Evolutionary conservation across 1,140 invertebrate genomes (phyloP), one percentile per base, ranked within the genome.

Genomic region (Drosophila kikkawai): DNA sequence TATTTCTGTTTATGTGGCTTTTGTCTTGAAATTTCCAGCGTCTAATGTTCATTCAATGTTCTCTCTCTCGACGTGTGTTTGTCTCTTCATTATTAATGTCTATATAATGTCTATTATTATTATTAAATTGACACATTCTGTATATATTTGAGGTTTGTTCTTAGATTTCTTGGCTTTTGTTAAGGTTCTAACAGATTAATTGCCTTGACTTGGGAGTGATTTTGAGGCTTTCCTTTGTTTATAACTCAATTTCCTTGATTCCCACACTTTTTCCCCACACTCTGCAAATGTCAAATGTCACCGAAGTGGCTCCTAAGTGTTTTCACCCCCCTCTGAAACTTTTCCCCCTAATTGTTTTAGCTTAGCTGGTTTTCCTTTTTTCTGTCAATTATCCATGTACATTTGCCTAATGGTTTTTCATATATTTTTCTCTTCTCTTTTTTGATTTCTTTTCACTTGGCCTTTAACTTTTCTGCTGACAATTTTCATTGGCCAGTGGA

Each of bases 91-190:
- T 76, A 76, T 76, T 74, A 51, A 67, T 67, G 74, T n/a, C n/a
- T n/a, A n/a, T n/a, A n/a, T n/a, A n/a, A n/a, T n/a, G n/a, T n/a
- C n/a, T n/a, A n/a, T n/a, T n/a, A n/a, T n/a, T n/a, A n/a, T n/a
- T n/a, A n/a, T 76, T 76, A 76, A 76, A 76, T 76, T 76, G 74
- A 76, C 73, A 76, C 61, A 67, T 59, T 73, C 32, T 59, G 69
- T 73, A 42, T 51, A 73, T 73, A 60, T 44, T 51, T 74, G 55
- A 51, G 67, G 68, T 60, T 68, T 73, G 68, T 74, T 73, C 45
- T 73, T 36, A 15, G 53, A 70, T 70, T 70, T 70, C 63, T 68
- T 19, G 45, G 19, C 48, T 71, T 73, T 71, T 73, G 45, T 73
- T 51, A 7, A 6, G 42, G 53, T 13, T 26, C 13, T 34, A 73